phyloP scores from a whole-genome alignment of 1,140 invertebrate species.

The Acyrthosiphon pisum region DNA sequence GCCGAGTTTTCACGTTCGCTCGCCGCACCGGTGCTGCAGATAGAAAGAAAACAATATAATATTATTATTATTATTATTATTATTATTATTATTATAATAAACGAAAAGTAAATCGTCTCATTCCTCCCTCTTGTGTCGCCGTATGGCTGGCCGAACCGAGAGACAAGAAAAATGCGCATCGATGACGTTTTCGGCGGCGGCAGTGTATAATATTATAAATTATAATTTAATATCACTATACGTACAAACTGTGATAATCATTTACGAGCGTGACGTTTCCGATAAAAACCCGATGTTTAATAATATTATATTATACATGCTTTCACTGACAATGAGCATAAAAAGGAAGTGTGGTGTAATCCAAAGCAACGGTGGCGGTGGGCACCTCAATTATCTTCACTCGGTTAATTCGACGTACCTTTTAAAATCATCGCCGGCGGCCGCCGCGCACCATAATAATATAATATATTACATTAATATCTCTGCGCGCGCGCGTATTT shows the following conservation, averaged over 20 bases:
- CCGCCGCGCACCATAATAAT: neutral
- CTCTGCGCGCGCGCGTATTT: neutral
- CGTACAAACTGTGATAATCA: constrained; percentile 53
- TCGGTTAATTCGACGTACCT: constrained; percentile 54
- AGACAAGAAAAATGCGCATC: constrained; percentile 29
- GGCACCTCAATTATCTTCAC: constrained; percentile 50
- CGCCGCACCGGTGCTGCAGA: neutral
- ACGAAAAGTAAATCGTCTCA: neutral
- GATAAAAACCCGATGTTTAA: constrained; percentile 52
- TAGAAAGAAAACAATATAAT: neutral
- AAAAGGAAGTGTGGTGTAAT: constrained; percentile 57
- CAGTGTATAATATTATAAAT: neutral
- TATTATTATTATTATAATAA: neutral
- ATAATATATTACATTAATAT: neutral
- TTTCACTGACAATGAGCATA: constrained; percentile 56
- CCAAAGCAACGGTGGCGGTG: constrained; percentile 32
- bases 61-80: neutral
- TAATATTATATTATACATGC: constrained; percentile 20
- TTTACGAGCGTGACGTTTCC: constrained; percentile 55
- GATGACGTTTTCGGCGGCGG: neutral
- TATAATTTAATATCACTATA: constrained; percentile 50
- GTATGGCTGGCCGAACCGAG: neutral
- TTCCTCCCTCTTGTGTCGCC: neutral
- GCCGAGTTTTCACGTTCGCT: neutral
- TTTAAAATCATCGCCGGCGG: constrained; percentile 51